Percentiles rank a stretch among this genome's conserved stretches.
phyloP scores from a whole-genome alignment of 2,888 invertebrate genomes.

The Abrostola tripartita region DNA sequence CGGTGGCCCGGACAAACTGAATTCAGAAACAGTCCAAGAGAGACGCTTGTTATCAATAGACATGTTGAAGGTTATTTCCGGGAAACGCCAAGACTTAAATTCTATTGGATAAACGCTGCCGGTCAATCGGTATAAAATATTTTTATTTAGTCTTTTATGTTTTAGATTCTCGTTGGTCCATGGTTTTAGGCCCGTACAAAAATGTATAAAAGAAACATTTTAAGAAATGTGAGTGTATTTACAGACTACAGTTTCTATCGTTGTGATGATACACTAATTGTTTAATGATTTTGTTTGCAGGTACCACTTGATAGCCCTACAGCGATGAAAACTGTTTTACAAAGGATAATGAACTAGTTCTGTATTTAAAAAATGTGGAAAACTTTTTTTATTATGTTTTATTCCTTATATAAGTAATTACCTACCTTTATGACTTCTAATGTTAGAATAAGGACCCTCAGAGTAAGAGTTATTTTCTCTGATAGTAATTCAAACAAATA shows the following conservation, averaged over 20 bases:
- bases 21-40: conserved; percentile 88
- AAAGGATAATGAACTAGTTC: conserved; percentile 62
- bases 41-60: conserved; percentile 87
- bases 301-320: conserved; percentile 91
- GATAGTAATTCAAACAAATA: too few species aligned
- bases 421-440: too few species aligned
- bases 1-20: conserved; percentile 88
- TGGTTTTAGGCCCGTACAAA: background rate
- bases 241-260: too few species aligned
- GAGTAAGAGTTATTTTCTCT: too few species aligned
- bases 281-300: conserved; percentile 69
- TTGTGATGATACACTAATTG: background rate
- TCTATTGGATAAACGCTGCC: conserved; percentile 93
- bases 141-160: background rate
- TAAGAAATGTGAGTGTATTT: too few species aligned
- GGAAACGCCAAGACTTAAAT: conserved; percentile 89
- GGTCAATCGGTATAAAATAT: conserved; percentile 91
- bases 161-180: too few species aligned
- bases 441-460: too few species aligned
- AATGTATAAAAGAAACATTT: too few species aligned
- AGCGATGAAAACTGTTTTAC: conserved; percentile 89
- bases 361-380: background rate
- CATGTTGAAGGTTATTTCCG: conserved; percentile 92
- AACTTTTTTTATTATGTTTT: too few species aligned
- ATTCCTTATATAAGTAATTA: too few species aligned